Evolutionary conservation across 30 jellyfish, hydroid and myxozoan species (phyloP).

Genomic region (Sanderia malayensis): DNA sequence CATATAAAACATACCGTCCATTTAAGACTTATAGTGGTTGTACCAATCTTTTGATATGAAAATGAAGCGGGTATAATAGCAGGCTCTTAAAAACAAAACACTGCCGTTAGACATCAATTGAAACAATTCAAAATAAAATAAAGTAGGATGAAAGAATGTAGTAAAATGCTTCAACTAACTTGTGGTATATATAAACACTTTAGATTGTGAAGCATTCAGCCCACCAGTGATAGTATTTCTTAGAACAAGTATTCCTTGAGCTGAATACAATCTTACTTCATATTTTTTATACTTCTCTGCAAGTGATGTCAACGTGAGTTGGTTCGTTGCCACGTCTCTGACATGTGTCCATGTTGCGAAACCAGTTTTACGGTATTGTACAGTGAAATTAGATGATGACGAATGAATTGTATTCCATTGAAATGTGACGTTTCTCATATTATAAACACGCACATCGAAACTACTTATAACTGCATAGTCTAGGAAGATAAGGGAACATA

Average conservation of each 20-base stretch:
- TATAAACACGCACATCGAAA: not conserved
- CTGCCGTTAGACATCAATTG: too few species aligned
- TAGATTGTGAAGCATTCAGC: not conserved
- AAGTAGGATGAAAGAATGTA: too few species aligned
- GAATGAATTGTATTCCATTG: slow-evolving; percentile 10
- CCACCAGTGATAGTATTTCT: not conserved
- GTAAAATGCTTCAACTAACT: too few species aligned
- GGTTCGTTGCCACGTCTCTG: not conserved
- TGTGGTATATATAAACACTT: not conserved
- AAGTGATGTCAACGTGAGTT: not conserved
- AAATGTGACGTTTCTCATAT: slow-evolving; percentile 9
- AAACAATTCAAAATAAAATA: too few species aligned
- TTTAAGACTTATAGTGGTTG: not conserved
- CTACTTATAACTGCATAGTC: slow-evolving; percentile 24
- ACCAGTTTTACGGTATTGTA: slow-evolving; percentile 28
- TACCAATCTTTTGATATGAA: not conserved
- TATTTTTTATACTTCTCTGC: slow-evolving; percentile 20
- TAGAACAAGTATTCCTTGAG: not conserved
- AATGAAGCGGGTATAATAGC: not conserved
- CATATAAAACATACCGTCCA: not conserved
- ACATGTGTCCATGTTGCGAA: slow-evolving; percentile 4
- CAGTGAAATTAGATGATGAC: slow-evolving; percentile 16
- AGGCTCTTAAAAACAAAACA: not conserved
- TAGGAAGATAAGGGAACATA: not conserved
- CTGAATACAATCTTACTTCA: slow-evolving; percentile 12